A percentile compares a stretch with the other conserved stretches of the same genome.
These are phyloP conservation scores for Molossus alvarezi DNA, from an alignment of 2,797 vertebrate species.

Conservation along the genomic window DNA sequence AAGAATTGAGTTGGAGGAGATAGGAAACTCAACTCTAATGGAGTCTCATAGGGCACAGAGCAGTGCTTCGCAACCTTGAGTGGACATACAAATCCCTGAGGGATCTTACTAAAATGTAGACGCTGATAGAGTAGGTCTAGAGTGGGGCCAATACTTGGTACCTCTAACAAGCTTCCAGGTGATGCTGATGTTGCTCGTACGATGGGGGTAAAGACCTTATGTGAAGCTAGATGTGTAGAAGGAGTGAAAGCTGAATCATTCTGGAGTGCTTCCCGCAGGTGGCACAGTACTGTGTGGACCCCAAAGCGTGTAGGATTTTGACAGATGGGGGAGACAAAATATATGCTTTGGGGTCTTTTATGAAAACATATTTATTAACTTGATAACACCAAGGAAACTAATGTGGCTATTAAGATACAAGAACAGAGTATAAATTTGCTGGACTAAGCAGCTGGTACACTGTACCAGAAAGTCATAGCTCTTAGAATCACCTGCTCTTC, in stretches of 20 bases:
- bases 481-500: not conserved
- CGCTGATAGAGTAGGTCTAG: not conserved
- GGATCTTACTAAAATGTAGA: constrained; percentile 19
- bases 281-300: not conserved
- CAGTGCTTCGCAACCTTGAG: not conserved
- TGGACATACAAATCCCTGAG: not conserved
- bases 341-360: not conserved
- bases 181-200: not conserved
- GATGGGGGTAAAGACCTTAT: not conserved
- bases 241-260: not conserved
- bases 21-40: not conserved
- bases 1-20: not conserved
- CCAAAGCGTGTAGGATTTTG: not conserved
- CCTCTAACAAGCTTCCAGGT: not conserved
- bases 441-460: not conserved
- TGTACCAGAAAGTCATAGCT: not conserved
- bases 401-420: not conserved
- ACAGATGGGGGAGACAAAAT: not conserved
- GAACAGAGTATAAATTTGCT: not conserved
- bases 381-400: constrained; percentile 46
- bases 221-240: not conserved
- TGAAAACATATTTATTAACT: constrained; percentile 1
- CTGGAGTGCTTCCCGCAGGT: not conserved
- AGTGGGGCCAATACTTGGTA: not conserved
- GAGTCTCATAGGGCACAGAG: not conserved